These are phyloP conservation scores for Chroicocephalus ridibundus DNA, from an alignment of 2,113 vertebrate genomes.

Conservation along the genomic window DNA sequence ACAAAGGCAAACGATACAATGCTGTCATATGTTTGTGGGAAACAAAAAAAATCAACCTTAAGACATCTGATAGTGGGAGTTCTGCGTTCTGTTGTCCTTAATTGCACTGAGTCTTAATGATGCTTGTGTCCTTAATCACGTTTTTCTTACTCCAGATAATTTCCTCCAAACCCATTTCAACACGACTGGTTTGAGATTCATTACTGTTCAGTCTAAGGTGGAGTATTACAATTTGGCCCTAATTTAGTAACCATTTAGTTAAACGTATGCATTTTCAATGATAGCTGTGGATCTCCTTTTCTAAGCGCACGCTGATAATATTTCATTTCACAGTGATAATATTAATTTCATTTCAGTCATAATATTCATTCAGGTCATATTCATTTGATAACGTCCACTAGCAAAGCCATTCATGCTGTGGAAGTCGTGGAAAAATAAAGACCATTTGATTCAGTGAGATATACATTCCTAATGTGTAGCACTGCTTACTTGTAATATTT, in stretches of 20 bases:
- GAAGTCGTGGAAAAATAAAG: background rate
- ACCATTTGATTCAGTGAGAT: background rate
- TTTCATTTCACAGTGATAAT: background rate
- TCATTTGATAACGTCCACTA: background rate
- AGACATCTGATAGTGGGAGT: background rate
- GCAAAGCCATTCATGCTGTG: background rate
- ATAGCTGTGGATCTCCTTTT: background rate
- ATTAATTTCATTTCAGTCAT: background rate
- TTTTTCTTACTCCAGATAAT: background rate
- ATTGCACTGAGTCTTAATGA: background rate
- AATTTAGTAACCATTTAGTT: background rate
- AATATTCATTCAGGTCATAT: background rate
- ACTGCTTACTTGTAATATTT: background rate
- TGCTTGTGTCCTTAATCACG: background rate
- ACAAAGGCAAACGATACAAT: background rate
- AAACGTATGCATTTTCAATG: background rate
- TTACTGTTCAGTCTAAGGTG: background rate
- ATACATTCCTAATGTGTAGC: background rate
- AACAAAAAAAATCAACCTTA: background rate
- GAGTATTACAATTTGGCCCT: background rate
- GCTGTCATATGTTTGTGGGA: background rate
- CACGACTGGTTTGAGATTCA: background rate
- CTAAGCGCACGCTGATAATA: background rate
- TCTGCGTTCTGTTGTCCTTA: background rate
- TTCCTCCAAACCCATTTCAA: background rate